phyloP scores from a whole-genome alignment of 2,888 invertebrate genomes.

The Cephus sareptanus region DNA sequence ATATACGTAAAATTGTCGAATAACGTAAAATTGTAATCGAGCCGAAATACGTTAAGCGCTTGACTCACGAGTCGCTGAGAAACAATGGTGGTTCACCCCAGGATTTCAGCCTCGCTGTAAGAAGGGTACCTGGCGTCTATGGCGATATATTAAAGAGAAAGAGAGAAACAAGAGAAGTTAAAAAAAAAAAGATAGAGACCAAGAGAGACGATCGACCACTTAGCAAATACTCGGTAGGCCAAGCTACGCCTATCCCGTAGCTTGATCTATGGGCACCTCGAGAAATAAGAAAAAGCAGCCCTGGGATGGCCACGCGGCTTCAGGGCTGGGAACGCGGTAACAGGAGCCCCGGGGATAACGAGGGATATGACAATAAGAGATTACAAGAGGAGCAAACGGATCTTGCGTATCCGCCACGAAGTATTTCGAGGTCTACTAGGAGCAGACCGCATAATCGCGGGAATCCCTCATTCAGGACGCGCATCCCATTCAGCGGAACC shows the following conservation, averaged over 20 bases:
- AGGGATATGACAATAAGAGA: not conserved
- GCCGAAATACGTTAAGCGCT: constrained; percentile 63
- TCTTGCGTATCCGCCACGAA: not conserved
- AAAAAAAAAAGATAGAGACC: constrained; percentile 31
- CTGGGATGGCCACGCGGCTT: no score
- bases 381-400: not conserved
- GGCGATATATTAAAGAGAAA: no score
- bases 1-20: no score
- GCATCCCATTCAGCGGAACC: constrained; percentile 58
- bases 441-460: constrained; percentile 50
- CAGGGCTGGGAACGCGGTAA: not conserved
- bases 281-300: no score
- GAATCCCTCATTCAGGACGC: constrained; percentile 42
- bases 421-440: not conserved
- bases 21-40: constrained; percentile 41
- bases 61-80: constrained; percentile 57
- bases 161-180: no score
- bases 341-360: not conserved
- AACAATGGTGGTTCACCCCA: constrained; percentile 49
- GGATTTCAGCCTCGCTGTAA: constrained; percentile 20
- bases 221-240: constrained; percentile 15
- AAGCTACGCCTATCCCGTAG: no score
- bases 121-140: constrained; percentile 5
- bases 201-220: constrained; percentile 46
- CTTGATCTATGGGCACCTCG: no score